These are phyloP conservation scores for Megaceryle torquata DNA, from an alignment of 2,113 vertebrate genomes.

Conservation along the genomic window DNA sequence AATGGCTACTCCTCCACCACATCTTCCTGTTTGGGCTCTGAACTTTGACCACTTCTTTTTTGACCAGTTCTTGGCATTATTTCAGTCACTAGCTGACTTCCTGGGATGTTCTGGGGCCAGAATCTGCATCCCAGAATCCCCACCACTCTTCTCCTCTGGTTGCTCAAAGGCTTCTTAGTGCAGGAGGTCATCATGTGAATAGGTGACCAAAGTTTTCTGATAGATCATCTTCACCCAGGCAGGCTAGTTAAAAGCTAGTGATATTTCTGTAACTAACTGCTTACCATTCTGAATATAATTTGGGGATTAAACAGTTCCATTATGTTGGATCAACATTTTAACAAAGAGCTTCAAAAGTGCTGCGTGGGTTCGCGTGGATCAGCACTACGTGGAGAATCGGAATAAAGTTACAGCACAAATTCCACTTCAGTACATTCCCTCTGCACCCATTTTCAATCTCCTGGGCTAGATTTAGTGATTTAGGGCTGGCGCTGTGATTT, in stretches of 20 bases:
- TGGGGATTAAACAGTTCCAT: background rate
- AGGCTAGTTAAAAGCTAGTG: no score
- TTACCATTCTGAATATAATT: background rate
- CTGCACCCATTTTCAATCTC: background rate
- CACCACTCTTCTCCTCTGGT: background rate
- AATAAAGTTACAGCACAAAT: background rate
- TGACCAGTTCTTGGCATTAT: background rate
- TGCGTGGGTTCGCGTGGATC: fast-evolving
- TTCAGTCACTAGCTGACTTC: background rate
- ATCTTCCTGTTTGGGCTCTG: no score
- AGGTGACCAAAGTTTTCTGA: background rate
- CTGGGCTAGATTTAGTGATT: background rate
- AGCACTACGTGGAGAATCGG: background rate
- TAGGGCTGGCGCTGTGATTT: background rate
- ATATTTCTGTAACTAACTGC: background rate
- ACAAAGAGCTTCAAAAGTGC: background rate
- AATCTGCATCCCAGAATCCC: background rate
- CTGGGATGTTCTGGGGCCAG: background rate
- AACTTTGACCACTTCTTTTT: no score
- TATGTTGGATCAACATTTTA: background rate
- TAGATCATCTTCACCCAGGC: background rate
- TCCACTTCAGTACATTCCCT: background rate
- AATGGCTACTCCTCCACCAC: no score
- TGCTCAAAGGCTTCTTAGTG: no score
- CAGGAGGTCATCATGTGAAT: no score